Evolutionary conservation across 2,113 vertebrate genomes (phyloP), one percentile per base, ranked within the genome.

Genomic region (Pseudonaja textilis): DNA sequence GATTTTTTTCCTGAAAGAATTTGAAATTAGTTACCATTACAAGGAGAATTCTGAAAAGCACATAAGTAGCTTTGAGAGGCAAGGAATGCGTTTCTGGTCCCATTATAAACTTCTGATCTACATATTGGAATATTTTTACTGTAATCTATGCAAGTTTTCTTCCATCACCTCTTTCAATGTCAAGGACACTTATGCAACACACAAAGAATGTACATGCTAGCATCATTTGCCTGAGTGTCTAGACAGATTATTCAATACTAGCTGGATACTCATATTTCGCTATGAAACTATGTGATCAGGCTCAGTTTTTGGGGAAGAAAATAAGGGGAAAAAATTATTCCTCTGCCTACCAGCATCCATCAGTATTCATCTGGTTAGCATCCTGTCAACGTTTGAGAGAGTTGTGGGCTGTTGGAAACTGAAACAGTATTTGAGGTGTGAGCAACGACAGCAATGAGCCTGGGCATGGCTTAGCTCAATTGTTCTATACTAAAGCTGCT

Each of bases 1-100:
- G 16, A 59, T 69, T 54, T 55, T 39, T 92, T 69, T 87, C 89
- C 89, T 61, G 54, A 93, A 92, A 55, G 91, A 22, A 90, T 87
- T 89, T 39, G 87, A 93, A 59, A 89, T 55, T 39, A 59, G 90
- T 89, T 93, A 64, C 25, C 89, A 23, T 92, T 93, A 87, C 74
- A 90, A 93, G 89, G n/a, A 92, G 59, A 47, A 57, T 55, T 94
- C 26, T 54, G 29, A 85, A 89, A 61, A 85, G 86, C 64, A 9
- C 61, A 92, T 23, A 88, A 25, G 6, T 0, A 1, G 89, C 2
- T 29, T 18, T 0, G 0, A 29, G 39, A 88, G 34, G n/a, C 16
- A 59, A 5, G 2, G 42, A 92, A 87, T 11, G 22, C 89, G 1
- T 74, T 93, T 88, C 93, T 88, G 25, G 69, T 89, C 0, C 2